A percentile compares a stretch with the other conserved stretches of the same genome.
phyloP scores from a whole-genome alignment of 2,888 invertebrate genomes.

The Trilocha varians region DNA sequence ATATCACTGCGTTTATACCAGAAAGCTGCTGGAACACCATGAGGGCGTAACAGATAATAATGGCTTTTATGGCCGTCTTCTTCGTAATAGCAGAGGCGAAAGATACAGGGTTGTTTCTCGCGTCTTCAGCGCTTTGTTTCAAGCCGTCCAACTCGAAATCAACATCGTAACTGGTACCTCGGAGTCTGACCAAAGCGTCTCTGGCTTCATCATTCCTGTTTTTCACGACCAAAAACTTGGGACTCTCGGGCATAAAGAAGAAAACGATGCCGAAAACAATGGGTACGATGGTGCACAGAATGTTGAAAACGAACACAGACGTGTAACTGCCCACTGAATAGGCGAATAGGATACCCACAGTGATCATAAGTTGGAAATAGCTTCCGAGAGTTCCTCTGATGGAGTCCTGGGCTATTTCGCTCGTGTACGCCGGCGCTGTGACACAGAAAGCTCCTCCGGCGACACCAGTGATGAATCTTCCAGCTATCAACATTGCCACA shows the following conservation, averaged over 20 bases:
- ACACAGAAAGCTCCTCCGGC: slow-evolving; percentile 88
- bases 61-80: slow-evolving; percentile 76
- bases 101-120: slow-evolving; percentile 68
- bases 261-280: slow-evolving; percentile 80
- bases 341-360: slow-evolving; percentile 84
- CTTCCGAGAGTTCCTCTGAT: slow-evolving; percentile 89
- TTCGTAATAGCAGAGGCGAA: slow-evolving; percentile 72
- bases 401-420: slow-evolving; percentile 88
- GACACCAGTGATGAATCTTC: slow-evolving; percentile 80
- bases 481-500: slow-evolving; percentile 75
- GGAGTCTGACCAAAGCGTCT: slow-evolving; percentile 78
- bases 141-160: slow-evolving; percentile 77
- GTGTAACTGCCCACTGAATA: slow-evolving; percentile 79
- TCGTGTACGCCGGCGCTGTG: slow-evolving; percentile 87
- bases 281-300: slow-evolving; percentile 78
- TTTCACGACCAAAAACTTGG: slow-evolving; percentile 79
- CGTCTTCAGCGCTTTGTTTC: slow-evolving; percentile 67
- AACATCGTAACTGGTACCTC: slow-evolving; percentile 81
- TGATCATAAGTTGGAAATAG: slow-evolving; percentile 90
- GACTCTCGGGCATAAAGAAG: slow-evolving; percentile 91
- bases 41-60: slow-evolving; percentile 81
- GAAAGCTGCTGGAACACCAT: slow-evolving; percentile 94
- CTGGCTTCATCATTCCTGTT: slow-evolving; percentile 77
- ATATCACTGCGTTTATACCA: slow-evolving; percentile 88
- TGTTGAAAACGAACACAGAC: slow-evolving; percentile 74